Conservation (phyloP, 2,113 vertebrate species). For the Sander lucioperca region DNA sequence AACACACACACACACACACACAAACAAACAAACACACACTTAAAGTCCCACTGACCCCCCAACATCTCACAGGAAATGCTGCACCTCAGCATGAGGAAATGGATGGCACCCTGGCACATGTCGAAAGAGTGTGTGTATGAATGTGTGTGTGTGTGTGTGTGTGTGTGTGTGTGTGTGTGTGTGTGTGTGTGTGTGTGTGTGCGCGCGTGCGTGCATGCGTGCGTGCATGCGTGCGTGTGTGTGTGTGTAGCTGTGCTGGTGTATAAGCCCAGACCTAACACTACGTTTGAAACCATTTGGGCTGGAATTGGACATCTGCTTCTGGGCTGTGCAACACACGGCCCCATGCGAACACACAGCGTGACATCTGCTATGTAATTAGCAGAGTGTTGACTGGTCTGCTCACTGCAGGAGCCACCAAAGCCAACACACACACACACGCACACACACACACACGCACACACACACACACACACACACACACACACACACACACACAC, state of each 20-base stretch:
- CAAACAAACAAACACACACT: conserved; percentile 20
- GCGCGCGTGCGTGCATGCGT: no score
- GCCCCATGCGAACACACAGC: conserved; percentile 75
- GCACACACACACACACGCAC: conserved; percentile 18
- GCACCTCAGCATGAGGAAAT: conserved; percentile 82
- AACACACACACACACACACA: conserved; percentile 22
- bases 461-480: conserved; percentile 19
- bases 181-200: conserved; percentile 20
- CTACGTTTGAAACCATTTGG: conserved; percentile 78
- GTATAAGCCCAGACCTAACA: conserved; percentile 73
- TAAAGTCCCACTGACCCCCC: conserved; percentile 65
- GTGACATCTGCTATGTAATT: conserved; percentile 83
- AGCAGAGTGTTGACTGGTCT: conserved; percentile 79
- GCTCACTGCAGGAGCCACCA: conserved; percentile 72
- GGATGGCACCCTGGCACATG: conserved; percentile 84
- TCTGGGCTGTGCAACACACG: conserved; percentile 72
- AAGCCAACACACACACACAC: conserved; percentile 50
- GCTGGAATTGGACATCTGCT: conserved; percentile 83
- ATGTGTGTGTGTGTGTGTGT: conserved; percentile 21
- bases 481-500: conserved; percentile 23
- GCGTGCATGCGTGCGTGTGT: conserved; percentile 15
- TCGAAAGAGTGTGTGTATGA: conserved; percentile 71
- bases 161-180: conserved; percentile 31
- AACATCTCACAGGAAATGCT: conserved; percentile 80
- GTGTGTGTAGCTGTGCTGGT: conserved; percentile 38